Conservation (phyloP, 1,140 invertebrate species). For the Drepana arcuata region DNA sequence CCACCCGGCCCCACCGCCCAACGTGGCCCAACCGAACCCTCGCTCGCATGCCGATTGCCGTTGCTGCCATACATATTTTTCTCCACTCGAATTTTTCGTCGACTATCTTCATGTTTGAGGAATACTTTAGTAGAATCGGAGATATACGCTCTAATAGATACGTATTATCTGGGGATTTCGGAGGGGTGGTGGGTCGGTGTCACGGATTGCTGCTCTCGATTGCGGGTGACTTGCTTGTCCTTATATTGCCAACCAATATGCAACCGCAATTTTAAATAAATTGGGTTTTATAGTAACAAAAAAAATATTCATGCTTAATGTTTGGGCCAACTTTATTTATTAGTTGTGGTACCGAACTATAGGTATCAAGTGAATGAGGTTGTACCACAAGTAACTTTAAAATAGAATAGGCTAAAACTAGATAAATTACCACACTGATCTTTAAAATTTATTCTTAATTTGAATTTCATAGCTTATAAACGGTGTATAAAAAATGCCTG, state of each 20-base stretch:
- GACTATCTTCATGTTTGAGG: constrained; percentile 67
- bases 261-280: too few species aligned
- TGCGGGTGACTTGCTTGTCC: constrained; percentile 13
- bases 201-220: constrained; percentile 20
- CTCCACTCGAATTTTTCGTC: constrained; percentile 68
- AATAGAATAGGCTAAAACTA: too few species aligned
- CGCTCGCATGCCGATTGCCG: constrained; percentile 48
- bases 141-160: constrained; percentile 65
- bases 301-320: background rate
- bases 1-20: constrained; percentile 22
- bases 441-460: too few species aligned
- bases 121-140: constrained; percentile 65
- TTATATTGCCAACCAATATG: constrained; percentile 14
- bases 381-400: too few species aligned
- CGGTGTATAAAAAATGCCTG: too few species aligned
- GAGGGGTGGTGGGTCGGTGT: constrained; percentile 34
- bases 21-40: constrained; percentile 26
- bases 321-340: background rate
- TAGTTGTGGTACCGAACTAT: background rate
- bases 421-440: too few species aligned
- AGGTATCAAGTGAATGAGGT: too few species aligned
- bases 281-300: too few species aligned
- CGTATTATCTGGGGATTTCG: constrained; percentile 58
- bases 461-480: too few species aligned
- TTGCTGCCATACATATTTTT: constrained; percentile 65